Conservation (phyloP, 37 sponge, comb jelly and placozoan genomes). For the Dysidea cf. avara region DNA sequence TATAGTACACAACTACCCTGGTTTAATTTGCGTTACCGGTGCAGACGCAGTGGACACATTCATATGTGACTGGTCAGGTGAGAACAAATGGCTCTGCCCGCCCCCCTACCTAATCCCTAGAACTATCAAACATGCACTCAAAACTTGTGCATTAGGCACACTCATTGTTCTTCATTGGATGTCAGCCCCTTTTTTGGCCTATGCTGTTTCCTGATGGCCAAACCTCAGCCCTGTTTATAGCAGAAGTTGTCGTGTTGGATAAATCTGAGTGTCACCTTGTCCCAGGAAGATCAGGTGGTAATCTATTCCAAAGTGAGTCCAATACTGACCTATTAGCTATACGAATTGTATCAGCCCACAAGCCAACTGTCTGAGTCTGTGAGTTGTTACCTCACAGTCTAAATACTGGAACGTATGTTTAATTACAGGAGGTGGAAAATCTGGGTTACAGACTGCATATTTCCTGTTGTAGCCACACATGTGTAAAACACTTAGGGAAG, state of each 20-base stretch:
- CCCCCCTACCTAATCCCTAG: slow-evolving; percentile 11
- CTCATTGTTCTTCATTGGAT: slow-evolving; percentile 30
- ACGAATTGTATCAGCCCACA: too few relatives aligned
- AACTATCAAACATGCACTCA: slow-evolving; percentile 20
- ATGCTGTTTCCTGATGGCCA: slow-evolving; percentile 15
- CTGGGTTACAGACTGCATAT: too few relatives aligned
- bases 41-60: slow-evolving; percentile 39
- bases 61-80: slow-evolving; percentile 23
- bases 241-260: neutral
- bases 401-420: too few relatives aligned
- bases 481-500: too few relatives aligned
- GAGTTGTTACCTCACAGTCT: too few relatives aligned
- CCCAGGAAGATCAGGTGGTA: neutral
- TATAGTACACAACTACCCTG: slow-evolving; percentile 12
- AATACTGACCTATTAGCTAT: too few relatives aligned
- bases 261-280: neutral
- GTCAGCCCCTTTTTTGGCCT: slow-evolving; percentile 49
- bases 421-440: too few relatives aligned
- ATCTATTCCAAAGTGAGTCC: too few relatives aligned
- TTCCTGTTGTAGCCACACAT: too few relatives aligned
- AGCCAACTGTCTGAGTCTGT: too few relatives aligned
- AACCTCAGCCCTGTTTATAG: slow-evolving; percentile 16
- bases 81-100: slow-evolving; percentile 41
- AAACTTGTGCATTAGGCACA: slow-evolving; percentile 12
- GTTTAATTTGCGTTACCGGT: slow-evolving; percentile 11